A percentile compares a stretch with the other conserved stretches of the same genome.
Evolutionary conservation across 2,888 invertebrate species (phyloP).

Genomic region (Ormyrus pomaceus): DNA sequence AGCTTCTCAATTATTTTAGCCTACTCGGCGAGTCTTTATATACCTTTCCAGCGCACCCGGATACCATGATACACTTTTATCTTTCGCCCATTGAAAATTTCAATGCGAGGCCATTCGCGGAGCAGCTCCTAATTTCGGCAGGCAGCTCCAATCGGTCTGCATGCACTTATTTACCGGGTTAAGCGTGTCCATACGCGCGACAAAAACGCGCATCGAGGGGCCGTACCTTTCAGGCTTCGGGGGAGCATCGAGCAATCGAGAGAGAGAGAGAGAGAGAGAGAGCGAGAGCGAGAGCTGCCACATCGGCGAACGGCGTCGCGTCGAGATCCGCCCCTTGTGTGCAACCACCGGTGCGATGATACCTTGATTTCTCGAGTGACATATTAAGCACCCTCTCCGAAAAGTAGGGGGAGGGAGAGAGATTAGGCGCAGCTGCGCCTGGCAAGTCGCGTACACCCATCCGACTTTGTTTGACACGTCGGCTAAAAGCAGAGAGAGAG

Average conservation of each 20-base stretch:
- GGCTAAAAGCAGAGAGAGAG: conserved; percentile 41
- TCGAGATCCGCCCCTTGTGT: conserved; percentile 72
- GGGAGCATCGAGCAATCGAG: conserved; percentile 19
- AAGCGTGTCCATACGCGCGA: conserved; percentile 14
- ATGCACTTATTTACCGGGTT: conserved; percentile 27
- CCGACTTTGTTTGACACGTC: conserved; percentile 53
- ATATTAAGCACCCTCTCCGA: conserved; percentile 66
- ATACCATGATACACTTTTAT: too few relatives aligned
- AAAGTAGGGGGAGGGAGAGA: conserved; percentile 23
- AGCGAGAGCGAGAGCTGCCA: conserved; percentile 52
- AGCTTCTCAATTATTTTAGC: too few relatives aligned
- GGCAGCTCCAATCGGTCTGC: too few relatives aligned
- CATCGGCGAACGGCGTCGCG: conserved; percentile 54
- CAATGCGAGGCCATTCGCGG: too few relatives aligned
- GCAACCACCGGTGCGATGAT: conserved; percentile 72
- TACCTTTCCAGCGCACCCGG: too few relatives aligned
- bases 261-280: conserved; percentile 42
- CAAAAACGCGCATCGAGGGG: conserved; percentile 31
- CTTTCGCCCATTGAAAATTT: too few relatives aligned
- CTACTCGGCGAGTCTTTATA: too few relatives aligned
- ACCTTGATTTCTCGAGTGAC: conserved; percentile 74
- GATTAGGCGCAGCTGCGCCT: conserved; percentile 55
- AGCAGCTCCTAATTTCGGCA: too few relatives aligned
- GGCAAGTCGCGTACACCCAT: conserved; percentile 13
- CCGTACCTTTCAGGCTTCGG: conserved; percentile 34